These are phyloP conservation scores for Eptatretus atami DNA, from an alignment of 2,797 vertebrate species.

Conservation along the genomic window DNA sequence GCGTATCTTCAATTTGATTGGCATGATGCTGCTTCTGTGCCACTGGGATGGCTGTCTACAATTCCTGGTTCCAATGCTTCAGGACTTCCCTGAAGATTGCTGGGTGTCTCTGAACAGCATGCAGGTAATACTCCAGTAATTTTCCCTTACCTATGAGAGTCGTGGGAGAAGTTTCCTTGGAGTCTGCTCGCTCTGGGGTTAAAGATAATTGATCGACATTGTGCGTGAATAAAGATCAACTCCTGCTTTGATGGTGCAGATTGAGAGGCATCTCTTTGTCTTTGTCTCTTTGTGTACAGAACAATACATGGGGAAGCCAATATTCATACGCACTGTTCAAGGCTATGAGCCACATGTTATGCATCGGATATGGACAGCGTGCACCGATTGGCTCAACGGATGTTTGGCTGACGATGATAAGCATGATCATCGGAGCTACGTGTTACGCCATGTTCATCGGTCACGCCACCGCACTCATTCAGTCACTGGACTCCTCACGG, in stretches of 20 bases:
- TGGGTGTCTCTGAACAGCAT: constrained; percentile 88
- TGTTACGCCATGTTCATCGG: constrained; percentile 97
- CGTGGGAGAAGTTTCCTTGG: too few relatives aligned
- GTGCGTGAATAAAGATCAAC: too few relatives aligned
- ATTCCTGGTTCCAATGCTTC: constrained; percentile 77
- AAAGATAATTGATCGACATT: too few relatives aligned
- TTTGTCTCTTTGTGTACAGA: constrained; percentile 18
- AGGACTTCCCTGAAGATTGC: constrained; percentile 62
- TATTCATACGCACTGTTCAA: constrained; percentile 84
- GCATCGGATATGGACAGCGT: constrained; percentile 67
- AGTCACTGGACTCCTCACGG: constrained; percentile 66
- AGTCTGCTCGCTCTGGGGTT: too few relatives aligned
- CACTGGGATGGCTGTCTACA: constrained; percentile 84
- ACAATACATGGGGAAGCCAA: constrained; percentile 67
- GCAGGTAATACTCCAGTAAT: constrained; percentile 22
- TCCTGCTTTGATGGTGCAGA: too few relatives aligned
- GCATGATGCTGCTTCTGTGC: constrained; percentile 71
- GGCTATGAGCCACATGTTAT: constrained; percentile 94
- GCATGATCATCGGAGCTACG: constrained; percentile 86
- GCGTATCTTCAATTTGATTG: constrained; percentile 70
- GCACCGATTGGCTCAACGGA: constrained; percentile 78
- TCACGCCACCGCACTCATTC: constrained; percentile 75
- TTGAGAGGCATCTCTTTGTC: too few relatives aligned
- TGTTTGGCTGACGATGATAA: constrained; percentile 95
- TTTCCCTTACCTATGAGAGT: background rate